These are phyloP conservation scores for Microctenopoma steveboyesi DNA, from an alignment of 2,797 vertebrate species.

Conservation along the genomic window DNA sequence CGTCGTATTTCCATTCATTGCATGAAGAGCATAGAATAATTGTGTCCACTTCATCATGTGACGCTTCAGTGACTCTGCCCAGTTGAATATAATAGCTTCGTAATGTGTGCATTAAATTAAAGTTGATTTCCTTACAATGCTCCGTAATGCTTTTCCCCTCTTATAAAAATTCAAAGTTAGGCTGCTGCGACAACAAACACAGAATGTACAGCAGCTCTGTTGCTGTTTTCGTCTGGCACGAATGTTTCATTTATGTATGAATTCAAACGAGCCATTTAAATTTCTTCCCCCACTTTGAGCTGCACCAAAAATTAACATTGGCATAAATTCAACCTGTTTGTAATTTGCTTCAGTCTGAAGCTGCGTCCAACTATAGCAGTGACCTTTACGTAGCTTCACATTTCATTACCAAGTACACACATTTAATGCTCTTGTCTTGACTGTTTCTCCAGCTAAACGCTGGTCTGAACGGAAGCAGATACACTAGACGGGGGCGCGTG, in stretches of 20 bases:
- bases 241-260: conserved; percentile 74
- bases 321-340: conserved; percentile 48
- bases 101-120: conserved; percentile 75
- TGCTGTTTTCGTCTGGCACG: conserved; percentile 22
- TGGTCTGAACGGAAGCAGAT: conserved; percentile 66
- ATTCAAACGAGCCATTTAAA: conserved; percentile 70
- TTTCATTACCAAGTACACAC: conserved; percentile 50
- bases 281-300: conserved; percentile 54
- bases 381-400: conserved; percentile 52
- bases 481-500: conserved; percentile 15
- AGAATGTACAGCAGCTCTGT: conserved; percentile 53
- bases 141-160: conserved; percentile 54
- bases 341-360: conserved; percentile 5
- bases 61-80: conserved; percentile 68
- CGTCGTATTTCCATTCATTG: conserved; percentile 65
- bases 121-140: conserved; percentile 62
- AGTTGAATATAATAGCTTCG: conserved; percentile 71
- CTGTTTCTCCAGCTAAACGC: conserved; percentile 44
- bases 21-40: conserved; percentile 67
- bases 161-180: conserved; percentile 77
- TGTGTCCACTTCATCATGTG: conserved; percentile 63
- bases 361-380: conserved; percentile 2
- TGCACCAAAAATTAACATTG: conserved; percentile 41
- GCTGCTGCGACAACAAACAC: conserved; percentile 71
- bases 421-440: conserved; percentile 44